Conservation (phyloP, 2,888 invertebrate genomes). For the Cyclophora albipunctata region DNA sequence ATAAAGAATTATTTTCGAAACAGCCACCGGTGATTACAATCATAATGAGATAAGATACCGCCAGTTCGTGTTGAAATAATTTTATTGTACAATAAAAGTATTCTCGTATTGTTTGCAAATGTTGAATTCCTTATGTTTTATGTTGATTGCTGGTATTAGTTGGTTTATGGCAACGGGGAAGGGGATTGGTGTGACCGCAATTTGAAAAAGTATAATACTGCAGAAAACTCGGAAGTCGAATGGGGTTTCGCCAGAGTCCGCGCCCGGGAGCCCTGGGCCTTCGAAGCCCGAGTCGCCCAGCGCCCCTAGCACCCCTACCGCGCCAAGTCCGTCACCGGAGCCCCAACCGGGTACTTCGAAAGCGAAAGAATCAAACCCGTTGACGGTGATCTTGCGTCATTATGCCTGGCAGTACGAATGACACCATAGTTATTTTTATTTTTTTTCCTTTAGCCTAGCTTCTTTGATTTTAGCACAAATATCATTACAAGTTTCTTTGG, state of each 20-base stretch:
- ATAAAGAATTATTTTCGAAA: no score
- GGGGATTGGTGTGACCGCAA: constrained; percentile 21
- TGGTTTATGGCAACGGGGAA: constrained; percentile 25
- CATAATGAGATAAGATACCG: no score
- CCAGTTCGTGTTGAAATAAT: no score
- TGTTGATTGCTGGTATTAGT: constrained; percentile 10
- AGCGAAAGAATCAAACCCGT: constrained; percentile 43
- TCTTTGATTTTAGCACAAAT: constrained; percentile 54
- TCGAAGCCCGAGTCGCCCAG: constrained; percentile 28
- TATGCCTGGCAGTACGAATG: constrained; percentile 74
- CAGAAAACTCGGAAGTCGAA: not conserved
- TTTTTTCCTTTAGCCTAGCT: constrained; percentile 44
- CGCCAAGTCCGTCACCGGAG: constrained; percentile 20
- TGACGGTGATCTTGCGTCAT: constrained; percentile 70
- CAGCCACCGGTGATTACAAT: no score
- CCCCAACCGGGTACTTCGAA: constrained; percentile 52
- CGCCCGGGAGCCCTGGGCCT: constrained; percentile 37
- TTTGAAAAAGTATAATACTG: not conserved
- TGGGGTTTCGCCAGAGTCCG: constrained; percentile 22
- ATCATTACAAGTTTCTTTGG: constrained; percentile 36
- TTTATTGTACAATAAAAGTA: no score
- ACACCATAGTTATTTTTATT: constrained; percentile 66
- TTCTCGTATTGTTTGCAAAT: constrained; percentile 31
- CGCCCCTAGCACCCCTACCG: constrained; percentile 30
- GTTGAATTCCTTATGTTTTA: constrained; percentile 63